These are phyloP conservation scores for Cygnus atratus DNA, from an alignment of 2,113 vertebrate species.

Conservation along the genomic window DNA sequence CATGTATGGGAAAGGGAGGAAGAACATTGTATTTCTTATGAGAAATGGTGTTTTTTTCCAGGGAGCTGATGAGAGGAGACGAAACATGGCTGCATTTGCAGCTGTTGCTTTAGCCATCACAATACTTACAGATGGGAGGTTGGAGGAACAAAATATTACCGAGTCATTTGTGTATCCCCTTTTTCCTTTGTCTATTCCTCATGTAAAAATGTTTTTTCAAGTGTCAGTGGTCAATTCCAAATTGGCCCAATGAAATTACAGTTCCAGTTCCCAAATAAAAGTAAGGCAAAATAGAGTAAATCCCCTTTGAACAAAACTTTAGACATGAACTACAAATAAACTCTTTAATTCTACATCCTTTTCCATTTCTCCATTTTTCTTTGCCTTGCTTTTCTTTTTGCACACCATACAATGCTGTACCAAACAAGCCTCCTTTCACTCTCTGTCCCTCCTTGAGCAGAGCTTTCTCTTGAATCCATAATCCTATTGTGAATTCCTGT, in stretches of 20 bases:
- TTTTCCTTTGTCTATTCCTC: neutral
- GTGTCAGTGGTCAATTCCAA: neutral
- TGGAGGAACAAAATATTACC: neutral
- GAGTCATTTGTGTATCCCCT: accelerated
- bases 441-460: neutral
- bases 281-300: neutral
- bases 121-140: neutral
- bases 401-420: neutral
- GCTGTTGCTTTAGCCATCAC: neutral
- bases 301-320: neutral
- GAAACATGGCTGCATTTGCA: neutral
- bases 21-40: neutral
- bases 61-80: neutral
- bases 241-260: neutral
- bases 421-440: neutral
- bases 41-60: neutral
- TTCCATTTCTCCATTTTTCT: neutral
- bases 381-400: neutral
- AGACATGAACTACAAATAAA: neutral
- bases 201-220: neutral
- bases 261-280: neutral
- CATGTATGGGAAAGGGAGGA: neutral
- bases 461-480: neutral
- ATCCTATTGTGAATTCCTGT: neutral
- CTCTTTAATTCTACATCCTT: neutral